These are phyloP conservation scores for Holacanthus passer DNA, from an alignment of 2,113 vertebrate genomes.

Conservation along the genomic window DNA sequence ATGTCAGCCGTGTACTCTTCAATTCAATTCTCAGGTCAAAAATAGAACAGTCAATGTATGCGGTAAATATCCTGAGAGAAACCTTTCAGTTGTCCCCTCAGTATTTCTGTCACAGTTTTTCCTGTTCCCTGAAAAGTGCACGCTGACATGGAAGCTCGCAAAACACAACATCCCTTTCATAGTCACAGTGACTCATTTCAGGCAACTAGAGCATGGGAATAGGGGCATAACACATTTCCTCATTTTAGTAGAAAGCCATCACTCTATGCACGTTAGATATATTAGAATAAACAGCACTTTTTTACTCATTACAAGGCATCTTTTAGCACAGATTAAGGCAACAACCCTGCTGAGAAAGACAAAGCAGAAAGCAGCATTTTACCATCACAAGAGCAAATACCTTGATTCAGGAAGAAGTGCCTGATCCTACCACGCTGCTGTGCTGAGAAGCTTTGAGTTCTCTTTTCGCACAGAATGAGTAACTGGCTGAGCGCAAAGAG, in stretches of 20 bases:
- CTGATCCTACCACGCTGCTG: constrained; percentile 70
- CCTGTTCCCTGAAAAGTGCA: constrained; percentile 74
- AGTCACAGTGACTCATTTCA: constrained; percentile 60
- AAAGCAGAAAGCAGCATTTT: constrained; percentile 16
- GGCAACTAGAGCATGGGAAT: constrained; percentile 41
- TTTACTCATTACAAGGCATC: neutral
- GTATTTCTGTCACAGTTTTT: constrained; percentile 69
- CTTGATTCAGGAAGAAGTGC: constrained; percentile 71
- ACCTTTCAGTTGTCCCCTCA: constrained; percentile 62
- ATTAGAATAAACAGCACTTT: neutral
- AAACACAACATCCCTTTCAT: constrained; percentile 68
- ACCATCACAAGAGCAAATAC: constrained; percentile 68
- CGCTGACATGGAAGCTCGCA: constrained; percentile 63
- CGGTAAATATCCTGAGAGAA: constrained; percentile 64
- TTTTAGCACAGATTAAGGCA: constrained; percentile 1
- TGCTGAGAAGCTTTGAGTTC: constrained; percentile 70
- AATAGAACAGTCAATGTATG: constrained; percentile 72
- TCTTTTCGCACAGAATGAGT: constrained; percentile 69
- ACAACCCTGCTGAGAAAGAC: constrained; percentile 7
- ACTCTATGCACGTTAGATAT: neutral
- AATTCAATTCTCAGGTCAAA: constrained; percentile 61
- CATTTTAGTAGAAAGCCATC: constrained; percentile 28
- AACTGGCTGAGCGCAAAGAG: constrained; percentile 64
- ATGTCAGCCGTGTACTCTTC: constrained; percentile 69
- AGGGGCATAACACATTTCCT: constrained; percentile 43